Evolutionary conservation across 2,888 invertebrate species (phyloP).

Genomic region (Neoascia interrupta): DNA sequence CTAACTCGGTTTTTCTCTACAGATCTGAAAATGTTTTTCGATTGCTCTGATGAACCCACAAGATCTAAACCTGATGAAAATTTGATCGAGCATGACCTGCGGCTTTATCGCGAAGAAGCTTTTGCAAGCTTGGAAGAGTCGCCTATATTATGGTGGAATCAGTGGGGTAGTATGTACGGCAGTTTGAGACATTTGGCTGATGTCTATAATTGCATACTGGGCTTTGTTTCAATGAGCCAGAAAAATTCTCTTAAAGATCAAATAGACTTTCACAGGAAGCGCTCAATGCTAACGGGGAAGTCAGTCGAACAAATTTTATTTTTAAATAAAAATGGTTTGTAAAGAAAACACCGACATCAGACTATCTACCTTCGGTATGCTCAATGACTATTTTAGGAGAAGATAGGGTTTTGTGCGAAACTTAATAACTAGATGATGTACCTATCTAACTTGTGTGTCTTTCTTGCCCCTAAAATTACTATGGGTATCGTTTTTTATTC

Average conservation of each 20-base stretch:
- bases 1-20: slow-evolving; percentile 16
- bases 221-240: slow-evolving; percentile 76
- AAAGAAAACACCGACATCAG: no score
- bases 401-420: no score
- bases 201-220: slow-evolving; percentile 77
- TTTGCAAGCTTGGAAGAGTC: slow-evolving; percentile 77
- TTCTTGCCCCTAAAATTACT: no score
- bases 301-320: slow-evolving; percentile 76
- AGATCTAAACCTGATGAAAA: slow-evolving; percentile 57
- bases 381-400: no score
- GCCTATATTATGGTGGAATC: slow-evolving; percentile 77
- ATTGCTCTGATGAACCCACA: slow-evolving; percentile 72
- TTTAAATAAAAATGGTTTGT: slow-evolving; percentile 66
- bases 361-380: no score
- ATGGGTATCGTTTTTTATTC: no score
- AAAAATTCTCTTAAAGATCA: slow-evolving; percentile 75
- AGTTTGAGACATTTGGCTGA: slow-evolving; percentile 74
- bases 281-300: slow-evolving; percentile 75
- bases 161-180: slow-evolving; percentile 76
- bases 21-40: slow-evolving; percentile 77
- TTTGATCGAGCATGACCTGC: slow-evolving; percentile 75
- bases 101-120: slow-evolving; percentile 76
- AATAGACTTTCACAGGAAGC: slow-evolving; percentile 75
- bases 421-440: no score
- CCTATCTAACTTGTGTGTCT: no score